Conservation (phyloP, 1,140 invertebrate genomes). For the Eriosoma lanigerum region DNA sequence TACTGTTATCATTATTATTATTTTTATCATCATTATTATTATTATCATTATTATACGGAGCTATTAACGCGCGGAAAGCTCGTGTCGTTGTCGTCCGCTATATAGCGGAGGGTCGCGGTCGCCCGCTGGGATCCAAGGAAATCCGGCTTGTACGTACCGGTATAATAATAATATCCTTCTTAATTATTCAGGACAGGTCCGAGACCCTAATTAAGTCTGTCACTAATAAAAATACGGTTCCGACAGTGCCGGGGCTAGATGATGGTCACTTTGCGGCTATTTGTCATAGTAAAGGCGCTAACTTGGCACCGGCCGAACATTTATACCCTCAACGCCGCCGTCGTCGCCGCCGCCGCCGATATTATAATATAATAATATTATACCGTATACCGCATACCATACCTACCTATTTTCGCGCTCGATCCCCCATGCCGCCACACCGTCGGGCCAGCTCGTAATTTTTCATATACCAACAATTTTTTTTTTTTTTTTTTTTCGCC, state of each 20-base stretch:
- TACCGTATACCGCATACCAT: too few species aligned
- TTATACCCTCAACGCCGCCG: conserved; percentile 32
- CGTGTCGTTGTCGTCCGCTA: conserved; percentile 18
- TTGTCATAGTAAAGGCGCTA: conserved; percentile 49
- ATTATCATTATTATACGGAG: not conserved
- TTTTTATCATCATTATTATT: too few species aligned
- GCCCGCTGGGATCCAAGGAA: conserved; percentile 47
- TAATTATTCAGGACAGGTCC: conserved; percentile 51
- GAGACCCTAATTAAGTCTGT: conserved; percentile 50
- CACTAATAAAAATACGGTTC: conserved; percentile 49
- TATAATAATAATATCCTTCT: conserved; percentile 49
- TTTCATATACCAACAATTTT: conserved; percentile 7
- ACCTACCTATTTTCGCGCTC: conserved; percentile 14
- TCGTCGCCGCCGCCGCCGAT: conserved; percentile 12
- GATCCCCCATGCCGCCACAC: not conserved
- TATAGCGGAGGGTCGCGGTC: not conserved
- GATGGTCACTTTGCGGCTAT: conserved; percentile 51
- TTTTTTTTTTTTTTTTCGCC: not conserved
- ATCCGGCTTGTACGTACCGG: conserved; percentile 5
- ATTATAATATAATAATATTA: conserved; percentile 16
- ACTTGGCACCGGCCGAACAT: conserved; percentile 40
- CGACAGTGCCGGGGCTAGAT: conserved; percentile 38
- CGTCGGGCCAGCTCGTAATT: not conserved
- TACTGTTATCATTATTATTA: not conserved
- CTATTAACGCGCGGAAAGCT: conserved; percentile 25